Percentiles rank a stretch among this genome's conserved stretches.
Conservation (phyloP, 2,113 vertebrate genomes). For the Halcyon malimbica region DNA sequence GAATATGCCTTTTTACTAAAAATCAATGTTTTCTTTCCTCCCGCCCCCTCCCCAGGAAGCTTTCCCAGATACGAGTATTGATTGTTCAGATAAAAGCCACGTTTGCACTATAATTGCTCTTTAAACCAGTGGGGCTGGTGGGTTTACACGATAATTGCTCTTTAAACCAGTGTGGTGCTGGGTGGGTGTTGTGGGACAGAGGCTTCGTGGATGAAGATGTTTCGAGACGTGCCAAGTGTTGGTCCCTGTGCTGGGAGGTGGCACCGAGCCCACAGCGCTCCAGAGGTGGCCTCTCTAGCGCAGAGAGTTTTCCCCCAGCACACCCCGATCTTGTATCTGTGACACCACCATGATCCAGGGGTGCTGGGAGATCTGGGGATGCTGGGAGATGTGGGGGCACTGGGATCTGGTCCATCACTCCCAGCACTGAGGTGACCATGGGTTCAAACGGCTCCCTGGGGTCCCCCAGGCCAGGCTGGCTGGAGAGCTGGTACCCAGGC, state of each 20-base stretch:
- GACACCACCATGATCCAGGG: background rate
- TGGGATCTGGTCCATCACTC: background rate
- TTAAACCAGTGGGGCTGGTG: background rate
- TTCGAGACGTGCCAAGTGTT: fast-evolving
- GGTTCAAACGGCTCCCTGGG: background rate
- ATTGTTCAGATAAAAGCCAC: background rate
- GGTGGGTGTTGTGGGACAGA: background rate
- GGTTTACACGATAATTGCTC: background rate
- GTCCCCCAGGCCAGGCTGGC: fast-evolving
- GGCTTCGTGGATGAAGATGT: background rate
- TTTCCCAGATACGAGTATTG: background rate
- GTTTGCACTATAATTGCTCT: background rate
- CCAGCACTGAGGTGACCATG: background rate
- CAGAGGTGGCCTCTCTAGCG: no score
- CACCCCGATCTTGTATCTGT: background rate
- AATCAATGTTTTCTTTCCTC: background rate
- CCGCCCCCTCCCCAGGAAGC: background rate
- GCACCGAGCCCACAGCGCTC: no score
- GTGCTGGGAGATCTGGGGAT: no score
- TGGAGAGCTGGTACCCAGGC: background rate
- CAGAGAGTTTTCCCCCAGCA: background rate
- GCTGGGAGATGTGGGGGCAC: no score
- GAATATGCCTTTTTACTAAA: slow-evolving; percentile 46
- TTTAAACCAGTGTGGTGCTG: background rate
- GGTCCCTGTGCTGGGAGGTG: background rate